Percentiles rank a stretch among this genome's conserved stretches.
These are phyloP conservation scores for Oxyura jamaicensis DNA, from an alignment of 2,113 vertebrate species.

Conservation along the genomic window DNA sequence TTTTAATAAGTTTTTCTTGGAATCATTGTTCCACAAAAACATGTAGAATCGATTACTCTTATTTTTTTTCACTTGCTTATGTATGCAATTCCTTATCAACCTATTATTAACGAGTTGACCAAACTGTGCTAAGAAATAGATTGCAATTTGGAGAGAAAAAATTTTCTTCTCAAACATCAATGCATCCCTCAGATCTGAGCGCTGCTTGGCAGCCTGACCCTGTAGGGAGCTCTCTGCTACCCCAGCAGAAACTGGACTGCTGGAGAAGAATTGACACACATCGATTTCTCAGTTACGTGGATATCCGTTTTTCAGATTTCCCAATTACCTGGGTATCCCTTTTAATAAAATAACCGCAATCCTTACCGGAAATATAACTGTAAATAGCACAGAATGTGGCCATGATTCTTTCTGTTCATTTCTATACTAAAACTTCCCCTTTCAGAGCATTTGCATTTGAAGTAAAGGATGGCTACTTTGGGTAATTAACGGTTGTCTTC, in stretches of 20 bases:
- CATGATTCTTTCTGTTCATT: background rate
- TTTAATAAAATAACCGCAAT: background rate
- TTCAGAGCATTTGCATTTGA: background rate
- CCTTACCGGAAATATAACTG: background rate
- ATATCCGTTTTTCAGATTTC: background rate
- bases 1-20: background rate
- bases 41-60: background rate
- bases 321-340: background rate
- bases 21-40: background rate
- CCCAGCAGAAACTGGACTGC: background rate
- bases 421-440: background rate
- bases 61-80: background rate
- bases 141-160: background rate
- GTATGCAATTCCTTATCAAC: background rate
- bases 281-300: accelerated
- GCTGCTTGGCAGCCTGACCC: background rate
- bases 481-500: slow-evolving; percentile 30
- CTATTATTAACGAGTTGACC: background rate
- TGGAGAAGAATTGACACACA: background rate
- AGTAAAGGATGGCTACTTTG: slow-evolving; percentile 2
- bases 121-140: background rate
- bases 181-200: background rate
- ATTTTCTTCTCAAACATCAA: background rate
- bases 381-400: background rate
- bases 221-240: background rate